Evolutionary conservation across 2,888 invertebrate species (phyloP).

Genomic region (Andrena camellia): DNA sequence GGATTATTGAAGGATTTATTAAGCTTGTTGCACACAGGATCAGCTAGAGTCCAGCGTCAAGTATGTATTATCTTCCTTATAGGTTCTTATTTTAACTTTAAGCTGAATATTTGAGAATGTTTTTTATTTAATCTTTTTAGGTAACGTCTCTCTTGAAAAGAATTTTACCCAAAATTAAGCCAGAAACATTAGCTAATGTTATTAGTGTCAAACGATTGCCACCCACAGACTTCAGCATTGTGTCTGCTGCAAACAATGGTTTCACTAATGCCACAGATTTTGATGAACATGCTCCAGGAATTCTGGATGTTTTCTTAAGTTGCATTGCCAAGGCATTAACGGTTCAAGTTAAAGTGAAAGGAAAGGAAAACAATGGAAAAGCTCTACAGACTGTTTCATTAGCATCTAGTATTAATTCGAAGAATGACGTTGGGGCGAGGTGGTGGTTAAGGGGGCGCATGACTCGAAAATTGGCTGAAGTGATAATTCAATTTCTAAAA

Average conservation of each 20-base stretch:
- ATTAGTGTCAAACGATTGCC: slow-evolving; percentile 90
- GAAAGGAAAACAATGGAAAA: slow-evolving; percentile 86
- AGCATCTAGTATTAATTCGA: slow-evolving; percentile 87
- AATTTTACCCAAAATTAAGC: slow-evolving; percentile 95
- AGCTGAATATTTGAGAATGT: background rate
- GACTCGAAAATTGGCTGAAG: slow-evolving; percentile 93
- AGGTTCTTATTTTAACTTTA: background rate
- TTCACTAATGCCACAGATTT: slow-evolving; percentile 85
- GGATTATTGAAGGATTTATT: slow-evolving; percentile 94
- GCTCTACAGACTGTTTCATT: slow-evolving; percentile 87
- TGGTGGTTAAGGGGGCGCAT: slow-evolving; percentile 97
- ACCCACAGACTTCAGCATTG: slow-evolving; percentile 91
- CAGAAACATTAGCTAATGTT: slow-evolving; percentile 92
- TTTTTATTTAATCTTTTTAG: slow-evolving; percentile 59
- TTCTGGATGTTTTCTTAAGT: slow-evolving; percentile 95
- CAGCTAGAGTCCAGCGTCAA: slow-evolving; percentile 97
- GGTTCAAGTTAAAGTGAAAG: slow-evolving; percentile 94
- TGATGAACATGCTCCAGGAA: slow-evolving; percentile 88
- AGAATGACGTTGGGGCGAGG: slow-evolving; percentile 86
- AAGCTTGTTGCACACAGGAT: slow-evolving; percentile 95
- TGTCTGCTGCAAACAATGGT: slow-evolving; percentile 87
- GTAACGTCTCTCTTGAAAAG: slow-evolving; percentile 94
- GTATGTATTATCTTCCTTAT: slow-evolving; percentile 84
- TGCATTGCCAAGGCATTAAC: slow-evolving; percentile 96
- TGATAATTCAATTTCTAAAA: slow-evolving; percentile 93